A percentile compares a stretch with the other conserved stretches of the same genome.
Conservation (phyloP, 2,113 vertebrate genomes). For the Lethenteron reissneri region DNA sequence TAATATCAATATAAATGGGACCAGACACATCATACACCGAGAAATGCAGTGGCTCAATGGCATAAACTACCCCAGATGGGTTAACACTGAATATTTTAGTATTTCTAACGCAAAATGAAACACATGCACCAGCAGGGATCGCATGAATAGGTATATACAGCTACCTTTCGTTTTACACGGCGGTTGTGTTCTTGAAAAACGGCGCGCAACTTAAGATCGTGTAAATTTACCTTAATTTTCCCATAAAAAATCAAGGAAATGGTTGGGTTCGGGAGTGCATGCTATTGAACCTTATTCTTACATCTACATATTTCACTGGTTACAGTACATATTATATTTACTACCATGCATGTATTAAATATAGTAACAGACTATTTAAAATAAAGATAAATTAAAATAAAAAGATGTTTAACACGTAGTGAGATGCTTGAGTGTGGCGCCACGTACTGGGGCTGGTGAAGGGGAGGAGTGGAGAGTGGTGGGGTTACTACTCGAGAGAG, state of each 20-base stretch:
- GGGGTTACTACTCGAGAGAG: too few species aligned
- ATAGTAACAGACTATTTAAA: background rate
- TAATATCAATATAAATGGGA: too few species aligned
- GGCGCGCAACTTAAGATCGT: background rate
- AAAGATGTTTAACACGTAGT: slow-evolving; percentile 3
- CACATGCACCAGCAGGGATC: background rate
- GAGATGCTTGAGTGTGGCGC: background rate
- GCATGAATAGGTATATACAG: background rate
- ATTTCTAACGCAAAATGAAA: too few species aligned
- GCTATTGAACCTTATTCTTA: background rate
- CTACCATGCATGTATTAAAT: background rate
- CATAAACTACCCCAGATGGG: too few species aligned
- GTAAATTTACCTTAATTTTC: background rate
- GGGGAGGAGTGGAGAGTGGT: too few species aligned
- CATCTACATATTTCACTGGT: background rate
- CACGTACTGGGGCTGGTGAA: too few species aligned
- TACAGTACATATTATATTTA: background rate
- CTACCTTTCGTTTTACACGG: background rate
- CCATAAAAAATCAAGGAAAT: background rate
- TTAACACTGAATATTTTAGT: too few species aligned
- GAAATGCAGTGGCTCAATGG: too few species aligned
- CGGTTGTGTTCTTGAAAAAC: background rate
- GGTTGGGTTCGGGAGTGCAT: background rate
- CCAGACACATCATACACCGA: too few species aligned
- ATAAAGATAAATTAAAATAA: background rate